Evolutionary conservation across 2,888 invertebrate genomes (phyloP).

Genomic region (Drymonia ruficornis): DNA sequence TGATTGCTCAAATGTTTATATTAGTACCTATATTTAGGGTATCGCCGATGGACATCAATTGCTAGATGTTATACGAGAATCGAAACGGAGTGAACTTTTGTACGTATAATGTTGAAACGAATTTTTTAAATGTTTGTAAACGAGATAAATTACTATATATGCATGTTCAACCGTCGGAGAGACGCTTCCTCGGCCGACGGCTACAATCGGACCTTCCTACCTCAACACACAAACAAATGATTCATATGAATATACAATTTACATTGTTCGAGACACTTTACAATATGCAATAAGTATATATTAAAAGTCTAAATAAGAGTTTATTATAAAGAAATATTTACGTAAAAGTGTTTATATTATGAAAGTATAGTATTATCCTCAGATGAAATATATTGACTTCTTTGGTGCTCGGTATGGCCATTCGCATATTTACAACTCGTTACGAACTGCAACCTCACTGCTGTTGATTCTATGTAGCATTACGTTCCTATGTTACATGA

Average conservation of each 20-base stretch:
- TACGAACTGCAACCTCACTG: conserved; percentile 65
- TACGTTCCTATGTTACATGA: conserved; percentile 57
- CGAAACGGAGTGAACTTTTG: conserved; percentile 74
- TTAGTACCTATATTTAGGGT: conserved; percentile 80
- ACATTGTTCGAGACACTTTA: conserved; percentile 70
- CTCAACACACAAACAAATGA: conserved; percentile 73
- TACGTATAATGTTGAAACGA: conserved; percentile 76
- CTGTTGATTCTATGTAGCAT: conserved; percentile 55
- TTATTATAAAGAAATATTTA: conserved; percentile 82
- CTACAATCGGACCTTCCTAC: conserved; percentile 75
- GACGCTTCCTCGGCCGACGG: conserved; percentile 37
- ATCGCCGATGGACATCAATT: conserved; percentile 80
- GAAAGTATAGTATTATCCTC: conserved; percentile 67
- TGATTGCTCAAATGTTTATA: conserved; percentile 85
- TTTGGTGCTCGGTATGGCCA: conserved; percentile 78
- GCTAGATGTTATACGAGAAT: conserved; percentile 71
- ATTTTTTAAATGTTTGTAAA: conserved; percentile 77
- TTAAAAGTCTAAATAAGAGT: conserved; percentile 80
- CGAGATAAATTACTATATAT: conserved; percentile 46
- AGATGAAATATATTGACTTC: conserved; percentile 64
- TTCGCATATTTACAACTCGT: conserved; percentile 76
- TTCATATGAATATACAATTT: conserved; percentile 72
- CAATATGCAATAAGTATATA: conserved; percentile 73
- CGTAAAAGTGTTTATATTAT: conserved; percentile 72
- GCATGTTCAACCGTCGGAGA: conserved; percentile 43